phyloP scores from a whole-genome alignment of 23 tunicate genomes.

The Botrylloides violaceus region DNA sequence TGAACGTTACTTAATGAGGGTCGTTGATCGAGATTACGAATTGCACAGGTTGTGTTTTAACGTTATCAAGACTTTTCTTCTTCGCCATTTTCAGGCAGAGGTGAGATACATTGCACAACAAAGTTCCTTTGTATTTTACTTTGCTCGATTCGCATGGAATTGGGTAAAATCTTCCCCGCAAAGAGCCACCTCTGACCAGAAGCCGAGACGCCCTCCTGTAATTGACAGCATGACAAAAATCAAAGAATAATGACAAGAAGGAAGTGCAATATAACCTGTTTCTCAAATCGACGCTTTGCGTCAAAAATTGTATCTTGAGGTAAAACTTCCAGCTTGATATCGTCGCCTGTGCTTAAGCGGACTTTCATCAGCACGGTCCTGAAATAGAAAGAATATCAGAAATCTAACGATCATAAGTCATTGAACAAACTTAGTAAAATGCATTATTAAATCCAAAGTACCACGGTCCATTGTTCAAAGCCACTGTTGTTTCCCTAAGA shows the following conservation, averaged over 20 bases:
- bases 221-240: background rate
- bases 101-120: constrained; percentile 53
- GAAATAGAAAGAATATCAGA: too few species aligned
- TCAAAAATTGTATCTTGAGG: constrained; percentile 39
- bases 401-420: too few species aligned
- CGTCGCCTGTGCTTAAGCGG: constrained; percentile 48
- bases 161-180: constrained; percentile 61
- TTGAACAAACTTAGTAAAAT: too few species aligned
- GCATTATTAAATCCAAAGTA: too few species aligned
- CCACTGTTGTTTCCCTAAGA: too few species aligned
- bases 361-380: constrained; percentile 18
- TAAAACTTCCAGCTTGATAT: constrained; percentile 51
- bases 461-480: too few species aligned
- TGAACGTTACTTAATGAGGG: background rate
- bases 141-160: constrained; percentile 35
- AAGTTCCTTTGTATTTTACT: constrained; percentile 49
- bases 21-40: background rate
- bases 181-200: constrained; percentile 59
- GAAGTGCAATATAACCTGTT: too few species aligned
- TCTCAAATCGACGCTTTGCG: constrained; percentile 54
- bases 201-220: constrained; percentile 38
- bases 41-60: background rate
- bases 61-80: background rate
- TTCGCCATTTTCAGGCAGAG: background rate
- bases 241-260: background rate